Conservation (phyloP, 2,113 vertebrate genomes). For the Tragulus kanchil region DNA sequence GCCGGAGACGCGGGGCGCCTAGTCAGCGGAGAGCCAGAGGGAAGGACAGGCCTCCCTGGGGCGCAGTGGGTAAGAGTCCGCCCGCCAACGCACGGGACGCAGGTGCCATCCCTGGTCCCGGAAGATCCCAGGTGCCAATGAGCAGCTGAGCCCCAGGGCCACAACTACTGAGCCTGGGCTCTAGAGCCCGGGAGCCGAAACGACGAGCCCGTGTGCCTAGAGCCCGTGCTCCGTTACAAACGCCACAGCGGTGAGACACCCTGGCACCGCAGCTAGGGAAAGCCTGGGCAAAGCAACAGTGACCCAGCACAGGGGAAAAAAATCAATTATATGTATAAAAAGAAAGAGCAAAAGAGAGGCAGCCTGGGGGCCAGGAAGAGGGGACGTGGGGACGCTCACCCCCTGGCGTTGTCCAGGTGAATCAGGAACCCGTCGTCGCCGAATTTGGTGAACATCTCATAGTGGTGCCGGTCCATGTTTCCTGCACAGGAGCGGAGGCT, state of each 20-base stretch:
- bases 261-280: rapidly evolving
- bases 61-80: background rate
- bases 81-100: background rate
- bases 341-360: background rate
- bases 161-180: background rate
- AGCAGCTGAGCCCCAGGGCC: background rate
- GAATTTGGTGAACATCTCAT: slow-evolving; percentile 98
- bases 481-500: slow-evolving; percentile 85
- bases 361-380: background rate
- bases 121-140: background rate
- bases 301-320: background rate
- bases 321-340: no score
- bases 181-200: background rate
- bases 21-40: background rate
- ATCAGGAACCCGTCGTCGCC: slow-evolving; percentile 96
- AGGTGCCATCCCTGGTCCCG: background rate
- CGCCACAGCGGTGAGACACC: rapidly evolving
- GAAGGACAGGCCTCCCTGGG: background rate
- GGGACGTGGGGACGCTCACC: slow-evolving; percentile 87
- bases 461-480: slow-evolving; percentile 99
- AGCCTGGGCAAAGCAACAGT: rapidly evolving
- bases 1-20: no score
- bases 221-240: background rate
- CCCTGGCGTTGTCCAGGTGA: slow-evolving; percentile 97
- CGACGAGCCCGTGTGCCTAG: background rate